Conservation (phyloP, 2,113 vertebrate species). For the Emydura subglobosa region DNA sequence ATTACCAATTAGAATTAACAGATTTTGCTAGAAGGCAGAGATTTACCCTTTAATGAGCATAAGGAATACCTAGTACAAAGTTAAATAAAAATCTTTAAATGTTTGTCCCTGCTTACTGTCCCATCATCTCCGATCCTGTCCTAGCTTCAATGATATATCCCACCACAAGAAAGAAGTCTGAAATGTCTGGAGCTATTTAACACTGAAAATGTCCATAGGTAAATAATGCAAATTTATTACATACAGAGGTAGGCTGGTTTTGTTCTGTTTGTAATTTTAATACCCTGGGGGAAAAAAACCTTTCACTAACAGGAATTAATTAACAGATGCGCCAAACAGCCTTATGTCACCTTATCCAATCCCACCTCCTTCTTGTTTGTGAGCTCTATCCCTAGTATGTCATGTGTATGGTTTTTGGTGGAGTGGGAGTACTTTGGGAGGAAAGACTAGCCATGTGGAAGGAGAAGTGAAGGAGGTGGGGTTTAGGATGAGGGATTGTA, state of each 20-base stretch:
- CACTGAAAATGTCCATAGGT: neutral
- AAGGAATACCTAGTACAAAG: neutral
- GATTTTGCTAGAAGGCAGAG: neutral
- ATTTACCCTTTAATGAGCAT: neutral
- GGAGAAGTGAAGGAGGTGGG: neutral
- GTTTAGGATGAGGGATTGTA: neutral
- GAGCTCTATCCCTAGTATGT: neutral
- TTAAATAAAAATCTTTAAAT: too few relatives aligned
- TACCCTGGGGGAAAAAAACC: neutral
- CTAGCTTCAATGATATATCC: neutral
- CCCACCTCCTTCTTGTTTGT: neutral
- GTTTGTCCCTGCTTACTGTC: neutral
- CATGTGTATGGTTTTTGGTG: neutral
- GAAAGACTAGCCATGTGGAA: neutral
- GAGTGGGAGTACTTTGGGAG: neutral
- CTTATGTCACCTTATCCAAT: neutral
- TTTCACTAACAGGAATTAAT: neutral
- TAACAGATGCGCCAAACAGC: neutral
- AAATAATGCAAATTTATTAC: neutral
- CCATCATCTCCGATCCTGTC: neutral
- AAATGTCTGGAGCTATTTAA: neutral
- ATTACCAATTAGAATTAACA: neutral
- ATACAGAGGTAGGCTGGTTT: neutral
- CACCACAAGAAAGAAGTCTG: neutral
- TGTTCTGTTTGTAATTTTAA: neutral